A percentile compares a stretch with the other conserved stretches of the same genome.
Evolutionary conservation across 1,140 invertebrate genomes (phyloP).

Genomic region (Metopolophium dirhodum): DNA sequence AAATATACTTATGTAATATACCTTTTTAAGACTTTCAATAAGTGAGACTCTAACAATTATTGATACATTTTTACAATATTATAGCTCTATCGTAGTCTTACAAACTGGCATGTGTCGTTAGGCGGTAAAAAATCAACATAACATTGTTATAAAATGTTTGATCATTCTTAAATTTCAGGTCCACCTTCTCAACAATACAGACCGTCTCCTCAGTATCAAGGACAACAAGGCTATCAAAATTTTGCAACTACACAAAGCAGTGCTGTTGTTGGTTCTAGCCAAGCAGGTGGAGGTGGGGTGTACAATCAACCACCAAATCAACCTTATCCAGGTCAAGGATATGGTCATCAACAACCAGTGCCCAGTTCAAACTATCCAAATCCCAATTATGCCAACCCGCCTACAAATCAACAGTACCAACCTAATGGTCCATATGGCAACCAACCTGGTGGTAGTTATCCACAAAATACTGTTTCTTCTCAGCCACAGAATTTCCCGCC

Average conservation of each 20-base stretch:
- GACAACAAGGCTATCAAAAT: constrained; percentile 42
- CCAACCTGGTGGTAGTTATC: constrained; percentile 44
- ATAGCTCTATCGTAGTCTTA: background rate
- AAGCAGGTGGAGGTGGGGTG: constrained; percentile 12
- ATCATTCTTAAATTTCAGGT: constrained; percentile 32
- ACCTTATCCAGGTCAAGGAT: constrained; percentile 41
- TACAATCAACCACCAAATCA: constrained; percentile 44
- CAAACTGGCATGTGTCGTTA: background rate
- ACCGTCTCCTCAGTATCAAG: constrained; percentile 43
- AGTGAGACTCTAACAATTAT: background rate
- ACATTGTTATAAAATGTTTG: background rate
- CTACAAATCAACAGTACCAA: constrained; percentile 44
- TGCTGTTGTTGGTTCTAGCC: constrained; percentile 2
- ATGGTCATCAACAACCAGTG: constrained; percentile 50
- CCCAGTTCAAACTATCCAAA: constrained; percentile 33
- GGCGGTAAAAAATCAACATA: background rate
- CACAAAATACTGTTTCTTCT: constrained; percentile 2
- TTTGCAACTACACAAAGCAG: constrained; percentile 33
- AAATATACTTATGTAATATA: no score
- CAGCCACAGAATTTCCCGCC: constrained; percentile 47
- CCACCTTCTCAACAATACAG: constrained; percentile 49
- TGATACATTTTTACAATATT: background rate
- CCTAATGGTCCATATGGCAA: constrained; percentile 40
- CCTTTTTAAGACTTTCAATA: background rate
- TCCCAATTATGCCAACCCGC: constrained; percentile 32